Conservation (phyloP, 2,113 vertebrate genomes). For the Isichthys henryi region DNA sequence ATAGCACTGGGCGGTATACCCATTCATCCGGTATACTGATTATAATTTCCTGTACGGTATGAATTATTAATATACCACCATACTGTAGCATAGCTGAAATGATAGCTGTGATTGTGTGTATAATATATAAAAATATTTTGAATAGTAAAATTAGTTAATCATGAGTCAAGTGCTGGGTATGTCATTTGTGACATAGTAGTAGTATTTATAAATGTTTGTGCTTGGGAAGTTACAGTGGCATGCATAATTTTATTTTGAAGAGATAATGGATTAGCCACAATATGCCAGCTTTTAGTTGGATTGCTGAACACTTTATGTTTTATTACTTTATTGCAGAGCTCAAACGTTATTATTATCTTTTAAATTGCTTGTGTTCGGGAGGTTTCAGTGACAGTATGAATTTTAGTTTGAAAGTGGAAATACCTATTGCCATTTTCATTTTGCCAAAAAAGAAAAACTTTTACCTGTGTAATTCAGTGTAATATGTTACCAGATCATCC, state of each 20-base stretch:
- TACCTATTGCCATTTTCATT: background rate
- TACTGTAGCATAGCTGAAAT: background rate
- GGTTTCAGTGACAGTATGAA: background rate
- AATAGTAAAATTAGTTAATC: background rate
- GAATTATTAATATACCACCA: background rate
- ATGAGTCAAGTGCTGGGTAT: background rate
- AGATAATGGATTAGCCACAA: background rate
- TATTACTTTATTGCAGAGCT: background rate
- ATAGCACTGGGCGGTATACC: background rate
- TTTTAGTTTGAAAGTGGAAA: background rate
- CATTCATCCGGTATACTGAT: background rate
- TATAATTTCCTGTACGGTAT: background rate
- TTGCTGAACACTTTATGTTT: background rate
- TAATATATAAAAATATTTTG: background rate
- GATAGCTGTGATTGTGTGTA: background rate
- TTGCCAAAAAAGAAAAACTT: background rate
- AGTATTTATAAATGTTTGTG: background rate
- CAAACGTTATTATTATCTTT: background rate
- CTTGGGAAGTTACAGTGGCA: background rate
- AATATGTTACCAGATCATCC: too few species aligned
- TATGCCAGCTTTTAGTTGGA: background rate
- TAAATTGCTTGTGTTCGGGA: background rate
- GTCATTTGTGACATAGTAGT: background rate
- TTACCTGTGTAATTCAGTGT: too few species aligned
- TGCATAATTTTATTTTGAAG: background rate